Base-by-base conservation (phyloP, 2,888 invertebrate species). In the Fabriciana adippe region DNA sequence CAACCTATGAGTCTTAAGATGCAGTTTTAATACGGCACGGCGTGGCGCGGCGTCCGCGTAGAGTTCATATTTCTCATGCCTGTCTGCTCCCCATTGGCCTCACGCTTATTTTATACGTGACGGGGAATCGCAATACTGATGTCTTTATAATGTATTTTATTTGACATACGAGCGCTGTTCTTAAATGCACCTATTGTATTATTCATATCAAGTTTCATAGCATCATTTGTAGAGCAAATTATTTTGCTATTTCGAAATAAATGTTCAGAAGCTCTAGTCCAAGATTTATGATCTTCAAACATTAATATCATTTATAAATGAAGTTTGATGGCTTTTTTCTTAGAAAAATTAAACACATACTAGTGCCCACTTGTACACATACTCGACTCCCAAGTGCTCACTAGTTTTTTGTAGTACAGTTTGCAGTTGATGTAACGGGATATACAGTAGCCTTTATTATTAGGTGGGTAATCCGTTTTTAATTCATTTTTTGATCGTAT, bases 41-140 rank as follows among this genome's bases (percentile, higher is more conserved):
- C 35, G 35, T 41, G 11, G 57, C 57, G 47, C 47, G 47, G 26
- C 73, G 72, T 75, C 72, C 76, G 82, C 85, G 85, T 84, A 73
- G 73, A 65, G 76, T 78, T 79, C 83, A 84, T 89, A 87, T 84
- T 86, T 89, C 85, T 85, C 80, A 85, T 84, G 82, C 84, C 79
- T 81, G 87, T 85, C 86, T 81, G 83, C 77, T 81, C 82, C 82
- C 84, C 78, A 81, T 82, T 83, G 85, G 83, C 75, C 81, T 83
- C 80, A 82, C 85, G 84, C 84, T 88, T 88, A 89, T 89, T 85
- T 87, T 83, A 85, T 85, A 90, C 89, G 90, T 89, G 89, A 89
- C 83, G 72, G 74, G 80, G 78, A 82, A 84, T 79, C 79, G 72
- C 81, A 85, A 86, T 83, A 66, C 68, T 79, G 81, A 80, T 84